Evolutionary conservation across 2,888 invertebrate genomes (phyloP), one percentile per base, ranked within the genome.

Genomic region (Cynaeus angustus): DNA sequence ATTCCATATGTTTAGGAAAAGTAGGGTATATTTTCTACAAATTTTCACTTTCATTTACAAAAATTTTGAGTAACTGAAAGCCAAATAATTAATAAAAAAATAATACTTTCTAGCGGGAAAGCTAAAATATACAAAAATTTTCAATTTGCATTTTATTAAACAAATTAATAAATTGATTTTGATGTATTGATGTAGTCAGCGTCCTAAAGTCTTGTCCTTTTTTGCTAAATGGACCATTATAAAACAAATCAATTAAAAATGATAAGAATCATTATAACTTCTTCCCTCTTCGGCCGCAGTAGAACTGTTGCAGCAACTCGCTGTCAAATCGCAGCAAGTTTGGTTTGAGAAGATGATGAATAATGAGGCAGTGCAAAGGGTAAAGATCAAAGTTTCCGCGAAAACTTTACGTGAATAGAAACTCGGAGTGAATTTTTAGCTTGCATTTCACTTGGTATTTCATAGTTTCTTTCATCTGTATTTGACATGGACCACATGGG

Each of bases 401-500:
- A 41, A 64, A 56, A 62, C 41, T 45, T 68, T 59, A 33, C 14
- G 41, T 50, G 55, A 65, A 55, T 65, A 30, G 38, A 65, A 55
- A 55, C 55, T 61, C n/a, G 53, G 33, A 38, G 12, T 30, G 43
- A 38, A 59, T 53, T 66, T 70, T 70, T 66, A 43, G 16, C 38
- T 73, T 76, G 73, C 74, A 70, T 74, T 76, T 75, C 73, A 55
- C 75, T 75, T 74, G 70, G 67, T 72, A 69, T 78, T 76, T 75
- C 73, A 77, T 77, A 75, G 77, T 74, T 80, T 76, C 77, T 75
- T 76, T 74, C 78, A 70, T 74, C 78, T 81, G 81, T 70, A 73
- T 78, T 79, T 81, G 81, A 81, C 80, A 71, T 71, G 68, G 79
- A 73, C 81, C 80, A 74, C 80, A 81, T 80, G 80, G 78, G 80